Evolutionary conservation across 2,113 vertebrate species (phyloP), one percentile per base, ranked within the genome.

Genomic region (Heloderma charlesbogerti): DNA sequence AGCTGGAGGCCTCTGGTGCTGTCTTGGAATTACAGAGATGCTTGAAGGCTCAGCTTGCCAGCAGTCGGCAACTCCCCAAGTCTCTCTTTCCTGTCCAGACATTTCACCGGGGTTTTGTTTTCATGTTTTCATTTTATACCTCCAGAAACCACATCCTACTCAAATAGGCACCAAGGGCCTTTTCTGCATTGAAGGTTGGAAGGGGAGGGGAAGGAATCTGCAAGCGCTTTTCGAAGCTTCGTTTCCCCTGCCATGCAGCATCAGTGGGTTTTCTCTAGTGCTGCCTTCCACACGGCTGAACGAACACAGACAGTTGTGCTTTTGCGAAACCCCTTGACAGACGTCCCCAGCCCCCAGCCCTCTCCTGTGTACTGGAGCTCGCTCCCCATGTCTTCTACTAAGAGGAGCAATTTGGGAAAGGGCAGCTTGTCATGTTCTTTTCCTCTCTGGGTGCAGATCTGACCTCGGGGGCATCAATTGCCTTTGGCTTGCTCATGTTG

Each of bases 201-300:
- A 88, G 89, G 89, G 84, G 87, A 60, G 81, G 72, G 27, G 43
- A 31, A 22, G 22, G 1, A 25, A 89, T 66, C 40, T 10, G 0
- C 0, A 0, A 34, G 80, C 79, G 91, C 93, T 78, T 92, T 92
- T 85, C 91, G 84, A 89, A 94, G 90, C 75, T 66, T 78, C 90
- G 18, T 90, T 93, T 88, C 85, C 92, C 90, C 48, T 80, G 91
- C 93, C 84, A 91, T 81, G 83, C 89, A 93, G 88, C 92, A 88
- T 95, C 95, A 91, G 86, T 84, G 92, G 93, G 92, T 91, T 91
- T 91, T 89, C 92, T 91, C 67, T 25, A 90, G 89, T 84, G 94
- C 94, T 91, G 87, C 95, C 95, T 96, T 97, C 95, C 95, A 95
- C 96, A 94, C 88, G 95, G 93, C 93, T 95, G 94, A 93, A 63